Evolutionary conservation across 2,888 invertebrate species (phyloP).

Genomic region (Iselma pallidipennis): DNA sequence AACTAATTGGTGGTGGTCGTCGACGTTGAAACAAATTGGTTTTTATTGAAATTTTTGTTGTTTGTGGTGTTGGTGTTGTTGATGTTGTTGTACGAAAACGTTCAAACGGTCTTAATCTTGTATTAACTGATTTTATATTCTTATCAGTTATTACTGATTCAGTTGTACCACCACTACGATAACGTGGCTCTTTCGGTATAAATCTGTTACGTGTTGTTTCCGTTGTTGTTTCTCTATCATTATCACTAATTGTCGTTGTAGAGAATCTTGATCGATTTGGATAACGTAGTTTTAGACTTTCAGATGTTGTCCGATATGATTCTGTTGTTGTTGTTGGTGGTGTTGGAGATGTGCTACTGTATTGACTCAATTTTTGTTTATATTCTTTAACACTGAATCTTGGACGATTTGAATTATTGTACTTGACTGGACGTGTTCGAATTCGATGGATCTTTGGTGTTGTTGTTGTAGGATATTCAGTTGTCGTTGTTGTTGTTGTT

Average conservation of each 20-base stretch:
- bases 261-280: constrained; percentile 58
- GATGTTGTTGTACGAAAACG: constrained; percentile 46
- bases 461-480: constrained; percentile 50
- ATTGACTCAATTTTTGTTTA: constrained; percentile 64
- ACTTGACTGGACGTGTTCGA: constrained; percentile 58
- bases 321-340: constrained; percentile 43
- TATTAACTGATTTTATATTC: constrained; percentile 42
- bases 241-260: constrained; percentile 39
- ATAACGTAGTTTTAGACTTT: constrained; percentile 55
- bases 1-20: constrained; percentile 45
- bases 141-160: constrained; percentile 41
- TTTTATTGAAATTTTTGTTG: constrained; percentile 49
- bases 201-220: constrained; percentile 53
- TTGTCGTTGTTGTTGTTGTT: constrained; percentile 43
- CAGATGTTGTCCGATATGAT: constrained; percentile 22
- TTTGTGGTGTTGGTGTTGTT: constrained; percentile 40
- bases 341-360: constrained; percentile 57
- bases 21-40: constrained; percentile 50
- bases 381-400: constrained; percentile 79
- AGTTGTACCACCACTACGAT: constrained; percentile 27
- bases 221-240: constrained; percentile 52
- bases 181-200: constrained; percentile 52
- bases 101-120: constrained; percentile 49
- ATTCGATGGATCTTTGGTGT: constrained; percentile 41
- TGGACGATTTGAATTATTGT: constrained; percentile 63